Evolutionary conservation across 2,113 vertebrate species (phyloP).

Genomic region (Engraulis encrasicolus): DNA sequence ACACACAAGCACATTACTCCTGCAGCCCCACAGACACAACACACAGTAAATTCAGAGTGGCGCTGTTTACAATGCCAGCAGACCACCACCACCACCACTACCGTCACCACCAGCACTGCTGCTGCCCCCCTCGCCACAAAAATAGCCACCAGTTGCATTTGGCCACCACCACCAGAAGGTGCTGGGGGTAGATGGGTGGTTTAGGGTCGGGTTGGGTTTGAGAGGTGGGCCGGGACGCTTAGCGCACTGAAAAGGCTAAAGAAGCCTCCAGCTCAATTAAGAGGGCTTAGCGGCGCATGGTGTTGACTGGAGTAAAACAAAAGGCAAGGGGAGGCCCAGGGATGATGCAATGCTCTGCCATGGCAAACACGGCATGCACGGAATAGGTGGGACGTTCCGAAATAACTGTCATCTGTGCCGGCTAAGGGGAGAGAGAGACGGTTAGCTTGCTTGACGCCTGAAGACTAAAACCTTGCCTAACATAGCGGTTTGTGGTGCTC

Average conservation of each 20-base stretch:
- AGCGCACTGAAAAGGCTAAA: conserved; percentile 52
- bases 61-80: conserved; percentile 67
- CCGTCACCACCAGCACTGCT: no score
- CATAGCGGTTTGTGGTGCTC: not conserved
- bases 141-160: conserved; percentile 66
- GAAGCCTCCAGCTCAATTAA: conserved; percentile 46
- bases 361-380: not conserved
- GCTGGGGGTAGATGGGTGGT: conserved; percentile 55
- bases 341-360: no score
- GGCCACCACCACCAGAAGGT: conserved; percentile 48
- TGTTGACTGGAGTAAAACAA: conserved; percentile 40
- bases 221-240: no score
- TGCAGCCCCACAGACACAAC: not conserved
- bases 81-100: conserved; percentile 50
- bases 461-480: not conserved
- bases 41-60: conserved; percentile 55
- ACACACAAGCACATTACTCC: no score
- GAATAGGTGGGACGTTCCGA: not conserved
- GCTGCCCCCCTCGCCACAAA: conserved; percentile 45
- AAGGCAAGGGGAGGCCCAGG: no score
- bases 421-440: not conserved
- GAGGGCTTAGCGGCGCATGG: conserved; percentile 46
- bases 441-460: not conserved
- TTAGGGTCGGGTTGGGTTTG: no score
- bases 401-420: not conserved